Evolutionary conservation across 1,140 invertebrate genomes (phyloP).

Genomic region (Notospermus geniculatus): DNA sequence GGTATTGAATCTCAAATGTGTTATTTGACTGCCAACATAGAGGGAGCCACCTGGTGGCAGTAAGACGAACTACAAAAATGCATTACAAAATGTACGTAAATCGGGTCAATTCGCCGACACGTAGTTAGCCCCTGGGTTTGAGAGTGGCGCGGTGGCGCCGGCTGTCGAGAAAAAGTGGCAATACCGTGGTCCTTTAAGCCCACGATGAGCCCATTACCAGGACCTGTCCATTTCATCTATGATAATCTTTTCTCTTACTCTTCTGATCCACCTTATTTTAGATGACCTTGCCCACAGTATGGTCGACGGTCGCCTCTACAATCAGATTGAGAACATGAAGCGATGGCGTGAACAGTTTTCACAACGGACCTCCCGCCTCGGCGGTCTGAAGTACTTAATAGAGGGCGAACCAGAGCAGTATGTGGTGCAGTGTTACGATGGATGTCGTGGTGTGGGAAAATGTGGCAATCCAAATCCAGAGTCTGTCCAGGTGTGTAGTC

Average conservation of each 20-base stretch:
- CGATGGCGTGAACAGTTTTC: slow-evolving; percentile 16
- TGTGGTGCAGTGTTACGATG: slow-evolving; percentile 31
- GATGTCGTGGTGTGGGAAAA: slow-evolving; percentile 31
- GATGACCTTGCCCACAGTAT: slow-evolving; percentile 34
- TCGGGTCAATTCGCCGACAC: too few relatives aligned
- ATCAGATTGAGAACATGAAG: slow-evolving; percentile 31
- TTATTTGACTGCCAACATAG: too few relatives aligned
- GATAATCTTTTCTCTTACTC: background rate
- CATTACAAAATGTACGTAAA: too few relatives aligned
- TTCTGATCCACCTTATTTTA: slow-evolving; percentile 11
- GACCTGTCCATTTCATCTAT: background rate
- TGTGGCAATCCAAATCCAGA: slow-evolving; percentile 31
- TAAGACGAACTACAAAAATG: too few relatives aligned
- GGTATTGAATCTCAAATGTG: too few relatives aligned
- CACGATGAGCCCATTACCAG: background rate
- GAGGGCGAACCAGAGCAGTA: slow-evolving; percentile 33
- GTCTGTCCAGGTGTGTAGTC: slow-evolving; percentile 33
- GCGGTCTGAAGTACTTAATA: slow-evolving; percentile 28
- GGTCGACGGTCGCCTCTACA: slow-evolving; percentile 35
- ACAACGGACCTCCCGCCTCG: background rate
- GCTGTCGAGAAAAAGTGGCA: too few relatives aligned
- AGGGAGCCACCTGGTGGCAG: too few relatives aligned
- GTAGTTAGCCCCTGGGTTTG: too few relatives aligned
- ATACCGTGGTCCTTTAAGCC: too few relatives aligned
- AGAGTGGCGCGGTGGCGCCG: too few relatives aligned